phyloP scores from a whole-genome alignment of 2,888 invertebrate species.

The Hedychridium roseum region DNA sequence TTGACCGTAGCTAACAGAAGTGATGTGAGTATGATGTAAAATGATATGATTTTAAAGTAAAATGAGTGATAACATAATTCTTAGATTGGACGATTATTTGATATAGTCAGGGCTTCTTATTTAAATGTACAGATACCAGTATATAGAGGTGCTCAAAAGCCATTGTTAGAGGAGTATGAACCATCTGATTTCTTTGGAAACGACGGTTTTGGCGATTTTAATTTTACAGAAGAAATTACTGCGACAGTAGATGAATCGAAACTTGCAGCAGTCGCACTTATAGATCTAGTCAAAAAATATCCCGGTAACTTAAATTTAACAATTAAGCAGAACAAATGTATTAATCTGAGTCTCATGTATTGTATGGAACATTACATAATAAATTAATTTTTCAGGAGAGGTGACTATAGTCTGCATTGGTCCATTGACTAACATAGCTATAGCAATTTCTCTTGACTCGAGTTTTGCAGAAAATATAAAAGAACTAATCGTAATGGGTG shows the following conservation, averaged over 20 bases:
- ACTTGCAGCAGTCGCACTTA: constrained; percentile 62
- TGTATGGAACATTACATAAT: too few relatives aligned
- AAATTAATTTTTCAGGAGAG: constrained; percentile 42
- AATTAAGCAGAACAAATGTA: too few relatives aligned
- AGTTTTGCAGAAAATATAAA: constrained; percentile 49
- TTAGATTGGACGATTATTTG: background rate
- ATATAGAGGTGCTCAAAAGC: constrained; percentile 59
- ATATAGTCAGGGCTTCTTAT: too few relatives aligned
- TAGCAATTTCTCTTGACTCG: constrained; percentile 63
- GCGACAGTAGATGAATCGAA: constrained; percentile 50
- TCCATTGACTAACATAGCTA: constrained; percentile 68
- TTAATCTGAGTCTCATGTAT: too few relatives aligned
- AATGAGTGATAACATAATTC: background rate
- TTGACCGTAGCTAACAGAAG: constrained; percentile 58
- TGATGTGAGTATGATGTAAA: constrained; percentile 53
- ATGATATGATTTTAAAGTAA: background rate
- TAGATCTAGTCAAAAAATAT: constrained; percentile 56
- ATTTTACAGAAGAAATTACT: constrained; percentile 55
- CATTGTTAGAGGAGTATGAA: constrained; percentile 49
- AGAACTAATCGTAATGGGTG: constrained; percentile 58
- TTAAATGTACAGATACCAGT: constrained; percentile 66
- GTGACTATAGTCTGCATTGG: constrained; percentile 63
- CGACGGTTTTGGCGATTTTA: constrained; percentile 67
- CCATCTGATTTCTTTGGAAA: constrained; percentile 56
- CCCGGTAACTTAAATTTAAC: constrained; percentile 39